phyloP scores from a whole-genome alignment of 2,797 vertebrate species.

The Manis pentadactyla region DNA sequence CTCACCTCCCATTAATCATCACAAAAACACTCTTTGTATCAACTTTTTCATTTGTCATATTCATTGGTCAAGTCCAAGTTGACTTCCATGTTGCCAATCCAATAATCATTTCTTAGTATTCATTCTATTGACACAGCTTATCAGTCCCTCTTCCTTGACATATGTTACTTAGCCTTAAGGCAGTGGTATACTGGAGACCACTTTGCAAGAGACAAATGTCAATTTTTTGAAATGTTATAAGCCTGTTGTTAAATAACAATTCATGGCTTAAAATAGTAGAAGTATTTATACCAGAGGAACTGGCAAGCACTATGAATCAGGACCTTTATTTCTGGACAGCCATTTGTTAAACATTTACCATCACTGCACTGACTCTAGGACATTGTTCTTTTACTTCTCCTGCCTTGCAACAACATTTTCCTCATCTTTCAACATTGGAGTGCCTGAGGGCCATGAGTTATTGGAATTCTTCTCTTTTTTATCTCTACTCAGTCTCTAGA shows the following conservation, averaged over 20 bases:
- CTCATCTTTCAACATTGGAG: neutral
- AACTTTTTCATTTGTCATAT: neutral
- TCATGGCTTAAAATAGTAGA: neutral
- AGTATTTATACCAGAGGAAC: neutral
- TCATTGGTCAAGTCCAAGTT: neutral
- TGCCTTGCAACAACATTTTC: neutral
- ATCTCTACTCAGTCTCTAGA: neutral
- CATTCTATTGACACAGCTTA: neutral
- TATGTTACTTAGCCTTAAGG: neutral
- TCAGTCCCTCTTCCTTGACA: neutral
- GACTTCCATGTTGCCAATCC: neutral
- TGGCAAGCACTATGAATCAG: neutral
- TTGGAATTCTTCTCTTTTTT: neutral
- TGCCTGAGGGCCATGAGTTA: neutral
- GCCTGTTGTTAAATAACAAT: neutral
- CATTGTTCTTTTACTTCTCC: neutral
- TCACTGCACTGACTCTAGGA: neutral
- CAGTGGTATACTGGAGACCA: neutral
- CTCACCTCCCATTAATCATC: neutral
- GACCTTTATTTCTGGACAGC: neutral
- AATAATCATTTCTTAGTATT: neutral
- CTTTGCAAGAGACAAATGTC: neutral
- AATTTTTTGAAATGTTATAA: neutral
- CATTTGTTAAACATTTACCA: neutral
- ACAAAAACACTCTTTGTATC: neutral